phyloP scores from a whole-genome alignment of 1,140 invertebrate species.

The Euura lappo region DNA sequence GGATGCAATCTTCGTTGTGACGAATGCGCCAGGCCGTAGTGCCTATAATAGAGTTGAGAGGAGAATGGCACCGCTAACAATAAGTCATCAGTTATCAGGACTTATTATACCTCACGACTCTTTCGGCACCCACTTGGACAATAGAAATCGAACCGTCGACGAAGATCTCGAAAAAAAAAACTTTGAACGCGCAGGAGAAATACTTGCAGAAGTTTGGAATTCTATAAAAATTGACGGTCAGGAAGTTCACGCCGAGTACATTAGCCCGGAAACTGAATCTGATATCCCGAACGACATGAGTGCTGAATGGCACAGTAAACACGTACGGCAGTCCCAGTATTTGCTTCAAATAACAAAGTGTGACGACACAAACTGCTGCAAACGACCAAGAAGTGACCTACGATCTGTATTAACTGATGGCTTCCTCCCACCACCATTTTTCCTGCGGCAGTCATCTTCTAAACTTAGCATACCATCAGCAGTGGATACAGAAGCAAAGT shows the following conservation, averaged over 20 bases:
- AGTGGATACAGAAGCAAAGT: neutral
- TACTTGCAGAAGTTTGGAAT: conserved; percentile 41
- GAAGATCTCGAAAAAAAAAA: conserved; percentile 43
- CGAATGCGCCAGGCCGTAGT: conserved; percentile 50
- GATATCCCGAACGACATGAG: conserved; percentile 5
- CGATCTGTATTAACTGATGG: neutral
- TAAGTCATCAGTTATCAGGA: conserved; percentile 44
- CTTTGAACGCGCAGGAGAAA: conserved; percentile 38
- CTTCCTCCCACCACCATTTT: neutral
- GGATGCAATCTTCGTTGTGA: conserved; percentile 53
- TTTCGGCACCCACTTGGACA: conserved; percentile 50
- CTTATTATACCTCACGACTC: conserved; percentile 47
- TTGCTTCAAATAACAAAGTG: conserved; percentile 21
- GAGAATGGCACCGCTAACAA: conserved; percentile 51
- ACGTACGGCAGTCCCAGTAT: conserved; percentile 24
- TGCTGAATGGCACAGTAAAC: conserved; percentile 17
- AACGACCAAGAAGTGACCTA: neutral
- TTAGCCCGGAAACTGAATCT: neutral
- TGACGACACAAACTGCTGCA: conserved; percentile 13
- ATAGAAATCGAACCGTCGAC: conserved; percentile 42
- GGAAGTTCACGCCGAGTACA: conserved; percentile 38
- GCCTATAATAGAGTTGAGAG: conserved; percentile 42
- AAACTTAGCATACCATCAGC: neutral
- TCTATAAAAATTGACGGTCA: conserved; percentile 39
- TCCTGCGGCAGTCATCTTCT: neutral